phyloP scores from a whole-genome alignment of 64 coral and sea anemone species.

The Stylophora pistillata region DNA sequence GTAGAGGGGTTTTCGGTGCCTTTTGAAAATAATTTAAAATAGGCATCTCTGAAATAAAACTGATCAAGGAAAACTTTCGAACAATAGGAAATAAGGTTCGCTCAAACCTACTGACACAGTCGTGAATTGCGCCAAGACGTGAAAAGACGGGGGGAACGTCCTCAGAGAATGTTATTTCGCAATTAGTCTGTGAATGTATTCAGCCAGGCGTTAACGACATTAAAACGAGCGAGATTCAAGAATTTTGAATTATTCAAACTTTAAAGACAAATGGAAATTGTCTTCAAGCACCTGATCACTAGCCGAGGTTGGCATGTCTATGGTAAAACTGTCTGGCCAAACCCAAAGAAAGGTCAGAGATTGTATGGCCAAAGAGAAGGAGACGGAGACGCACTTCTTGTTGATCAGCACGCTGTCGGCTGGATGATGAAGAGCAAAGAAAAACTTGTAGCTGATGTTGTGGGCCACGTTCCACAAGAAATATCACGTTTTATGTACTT shows the following conservation, averaged over 20 bases:
- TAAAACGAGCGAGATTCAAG: not conserved
- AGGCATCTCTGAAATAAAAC: conserved; percentile 38
- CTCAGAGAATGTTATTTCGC: not conserved
- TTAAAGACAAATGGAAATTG: conserved; percentile 25
- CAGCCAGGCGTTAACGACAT: conserved; percentile 18
- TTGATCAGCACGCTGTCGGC: conserved; percentile 42
- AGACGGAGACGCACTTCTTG: conserved; percentile 31
- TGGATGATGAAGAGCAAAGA: conserved; percentile 58
- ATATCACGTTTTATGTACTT: conserved; percentile 30
- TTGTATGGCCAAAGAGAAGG: conserved; percentile 10
- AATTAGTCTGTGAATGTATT: too few species aligned
- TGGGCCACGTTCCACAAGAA: conserved; percentile 5
- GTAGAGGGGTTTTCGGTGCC: conserved; percentile 44
- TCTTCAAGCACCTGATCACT: conserved; percentile 7
- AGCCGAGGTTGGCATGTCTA: conserved; percentile 33
- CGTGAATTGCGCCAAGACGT: conserved; percentile 24
- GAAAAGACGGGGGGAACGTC: conserved; percentile 3
- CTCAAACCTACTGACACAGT: conserved; percentile 22
- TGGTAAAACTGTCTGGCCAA: conserved; percentile 27
- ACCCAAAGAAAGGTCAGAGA: conserved; percentile 8
- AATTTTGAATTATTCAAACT: conserved; percentile 11
- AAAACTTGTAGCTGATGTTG: conserved; percentile 45
- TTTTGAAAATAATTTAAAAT: conserved; percentile 72
- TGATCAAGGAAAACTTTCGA: conserved; percentile 9
- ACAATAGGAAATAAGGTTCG: conserved; percentile 4